These are phyloP conservation scores for Ennomos erosarius DNA, from an alignment of 2,888 invertebrate genomes.

Conservation along the genomic window DNA sequence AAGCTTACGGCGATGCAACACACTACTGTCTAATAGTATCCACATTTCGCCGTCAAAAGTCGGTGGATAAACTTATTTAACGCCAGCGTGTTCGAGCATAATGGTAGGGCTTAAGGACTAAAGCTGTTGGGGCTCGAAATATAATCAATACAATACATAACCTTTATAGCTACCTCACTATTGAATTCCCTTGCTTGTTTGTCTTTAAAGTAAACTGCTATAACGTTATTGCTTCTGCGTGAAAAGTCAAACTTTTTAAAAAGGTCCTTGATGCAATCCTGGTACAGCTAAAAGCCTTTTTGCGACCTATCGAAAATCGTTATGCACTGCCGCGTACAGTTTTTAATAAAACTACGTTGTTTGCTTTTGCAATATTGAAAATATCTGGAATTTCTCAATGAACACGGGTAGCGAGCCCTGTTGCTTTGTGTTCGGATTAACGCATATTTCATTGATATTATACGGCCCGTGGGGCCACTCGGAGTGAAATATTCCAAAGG, in stretches of 20 bases:
- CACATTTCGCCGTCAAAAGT: conserved; percentile 35
- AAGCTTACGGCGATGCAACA: conserved; percentile 12
- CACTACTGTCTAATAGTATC: conserved; percentile 23
- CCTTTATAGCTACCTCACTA: no score
- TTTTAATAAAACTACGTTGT: conserved; percentile 52
- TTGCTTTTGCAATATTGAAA: conserved; percentile 59
- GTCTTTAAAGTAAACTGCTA: no score
- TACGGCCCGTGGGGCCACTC: conserved; percentile 51
- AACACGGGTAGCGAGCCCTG: conserved; percentile 48
- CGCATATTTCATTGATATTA: conserved; percentile 66
- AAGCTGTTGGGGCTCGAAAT: neutral
- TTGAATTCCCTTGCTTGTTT: no score
- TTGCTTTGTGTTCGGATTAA: conserved; percentile 64
- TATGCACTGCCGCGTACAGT: conserved; percentile 28
- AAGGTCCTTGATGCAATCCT: neutral
- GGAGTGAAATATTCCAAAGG: conserved; percentile 41
- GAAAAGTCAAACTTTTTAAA: neutral
- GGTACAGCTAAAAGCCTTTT: conserved; percentile 27
- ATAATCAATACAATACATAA: no score
- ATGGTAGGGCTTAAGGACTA: conserved; percentile 10
- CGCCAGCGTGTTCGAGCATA: conserved; percentile 26
- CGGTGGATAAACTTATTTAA: conserved; percentile 32
- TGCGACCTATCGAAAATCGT: conserved; percentile 33
- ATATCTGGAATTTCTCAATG: conserved; percentile 63
- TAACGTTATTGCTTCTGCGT: no score